Evolutionary conservation across 2,888 invertebrate genomes (phyloP).

Genomic region (Cryptus viduatorius): DNA sequence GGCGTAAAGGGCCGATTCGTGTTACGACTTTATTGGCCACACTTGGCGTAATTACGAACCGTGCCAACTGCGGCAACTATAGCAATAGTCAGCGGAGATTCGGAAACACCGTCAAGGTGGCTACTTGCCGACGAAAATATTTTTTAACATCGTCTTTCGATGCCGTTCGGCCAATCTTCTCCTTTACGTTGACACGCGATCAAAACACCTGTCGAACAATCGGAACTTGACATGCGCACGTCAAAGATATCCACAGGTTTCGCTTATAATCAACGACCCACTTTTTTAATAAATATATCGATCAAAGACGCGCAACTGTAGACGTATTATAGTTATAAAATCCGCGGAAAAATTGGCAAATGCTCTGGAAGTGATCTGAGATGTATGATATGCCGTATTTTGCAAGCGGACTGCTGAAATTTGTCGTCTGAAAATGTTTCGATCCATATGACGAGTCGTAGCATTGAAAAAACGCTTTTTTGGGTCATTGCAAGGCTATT

Average conservation of each 20-base stretch:
- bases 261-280: not conserved
- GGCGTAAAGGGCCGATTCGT: constrained; percentile 34
- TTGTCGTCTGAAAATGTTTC: no score
- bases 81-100: constrained; percentile 7
- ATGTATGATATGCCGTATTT: no score
- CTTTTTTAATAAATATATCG: not conserved
- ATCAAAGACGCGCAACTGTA: no score
- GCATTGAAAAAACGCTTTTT: no score
- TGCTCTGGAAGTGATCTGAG: no score
- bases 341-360: no score
- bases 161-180: constrained; percentile 9
- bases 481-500: no score
- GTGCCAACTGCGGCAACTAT: constrained; percentile 8
- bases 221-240: not conserved
- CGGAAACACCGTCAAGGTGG: constrained; percentile 2
- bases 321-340: no score
- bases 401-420: no score
- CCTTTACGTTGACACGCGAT: constrained; percentile 3
- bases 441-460: no score
- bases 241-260: not conserved
- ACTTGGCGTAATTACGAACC: constrained; percentile 27
- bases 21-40: constrained; percentile 47
- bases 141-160: not conserved
- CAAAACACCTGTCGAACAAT: not conserved
- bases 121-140: constrained; percentile 27